Evolutionary conservation across 2,888 invertebrate genomes (phyloP).

Genomic region (Drosophila multiciliata): DNA sequence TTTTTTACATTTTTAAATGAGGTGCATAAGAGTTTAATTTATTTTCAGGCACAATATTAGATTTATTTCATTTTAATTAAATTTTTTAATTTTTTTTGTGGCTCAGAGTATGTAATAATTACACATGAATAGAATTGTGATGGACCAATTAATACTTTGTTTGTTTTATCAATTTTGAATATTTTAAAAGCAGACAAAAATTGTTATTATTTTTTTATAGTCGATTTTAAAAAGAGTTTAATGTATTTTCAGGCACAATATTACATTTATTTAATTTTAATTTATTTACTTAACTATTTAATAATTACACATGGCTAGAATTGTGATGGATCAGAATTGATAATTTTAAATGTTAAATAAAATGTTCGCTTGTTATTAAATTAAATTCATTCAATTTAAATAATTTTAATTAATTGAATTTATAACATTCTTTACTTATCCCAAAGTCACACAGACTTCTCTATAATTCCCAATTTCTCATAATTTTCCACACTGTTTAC

Average conservation of each 20-base stretch:
- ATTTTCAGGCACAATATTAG: not conserved
- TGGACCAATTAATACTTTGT: not conserved
- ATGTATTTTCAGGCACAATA: not conserved
- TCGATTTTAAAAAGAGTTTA: no score
- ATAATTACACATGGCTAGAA: not conserved
- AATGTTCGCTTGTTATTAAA: not conserved
- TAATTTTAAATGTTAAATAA: no score
- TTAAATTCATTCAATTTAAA: not conserved
- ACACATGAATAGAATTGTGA: not conserved
- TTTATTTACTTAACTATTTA: no score
- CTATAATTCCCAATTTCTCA: not conserved
- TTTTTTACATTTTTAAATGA: not conserved
- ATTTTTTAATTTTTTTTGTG: not conserved
- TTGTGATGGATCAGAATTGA: not conserved
- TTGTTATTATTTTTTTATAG: no score
- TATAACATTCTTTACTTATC: not conserved
- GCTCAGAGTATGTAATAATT: not conserved
- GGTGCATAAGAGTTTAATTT: not conserved
- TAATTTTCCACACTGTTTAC: constrained; percentile 6
- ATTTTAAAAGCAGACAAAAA: not conserved
- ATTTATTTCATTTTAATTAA: not conserved
- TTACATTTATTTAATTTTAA: not conserved
- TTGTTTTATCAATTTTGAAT: not conserved
- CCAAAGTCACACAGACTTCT: not conserved
- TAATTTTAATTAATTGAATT: not conserved